Evolutionary conservation across 2,113 vertebrate genomes (phyloP).

Genomic region (Entosphenus tridentatus): DNA sequence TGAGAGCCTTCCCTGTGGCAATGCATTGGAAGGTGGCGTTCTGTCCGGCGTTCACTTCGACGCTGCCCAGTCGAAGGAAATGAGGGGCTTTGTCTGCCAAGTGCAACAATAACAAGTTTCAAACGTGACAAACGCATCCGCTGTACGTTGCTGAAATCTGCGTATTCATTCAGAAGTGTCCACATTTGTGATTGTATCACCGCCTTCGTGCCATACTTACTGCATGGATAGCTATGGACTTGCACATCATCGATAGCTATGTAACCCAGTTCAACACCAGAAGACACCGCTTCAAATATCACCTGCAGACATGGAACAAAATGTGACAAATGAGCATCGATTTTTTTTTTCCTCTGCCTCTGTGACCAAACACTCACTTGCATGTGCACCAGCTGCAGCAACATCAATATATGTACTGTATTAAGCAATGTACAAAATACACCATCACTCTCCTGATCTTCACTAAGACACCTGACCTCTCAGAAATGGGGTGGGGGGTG

Average conservation of each 20-base stretch:
- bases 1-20: conserved; percentile 45
- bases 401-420: no score
- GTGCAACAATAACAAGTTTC: background rate
- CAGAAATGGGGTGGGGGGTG: no score
- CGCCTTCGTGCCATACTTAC: conserved; percentile 32
- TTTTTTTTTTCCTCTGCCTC: no score
- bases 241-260: conserved; percentile 80
- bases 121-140: background rate
- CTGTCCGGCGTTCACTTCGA: conserved; percentile 86
- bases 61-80: conserved; percentile 73
- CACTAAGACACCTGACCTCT: no score
- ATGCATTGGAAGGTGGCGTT: conserved; percentile 87
- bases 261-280: conserved; percentile 49
- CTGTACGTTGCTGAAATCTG: background rate
- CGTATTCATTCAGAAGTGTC: background rate
- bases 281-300: conserved; percentile 67
- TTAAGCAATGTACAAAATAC: no score
- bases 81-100: conserved; percentile 66
- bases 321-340: no score
- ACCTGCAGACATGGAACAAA: conserved; percentile 27
- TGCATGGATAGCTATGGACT: conserved; percentile 78
- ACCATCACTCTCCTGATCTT: no score
- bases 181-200: background rate
- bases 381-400: no score
- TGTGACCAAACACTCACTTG: no score